Conservation (phyloP, 2,113 vertebrate genomes). For the Neolamprologus caudopunctatus region DNA sequence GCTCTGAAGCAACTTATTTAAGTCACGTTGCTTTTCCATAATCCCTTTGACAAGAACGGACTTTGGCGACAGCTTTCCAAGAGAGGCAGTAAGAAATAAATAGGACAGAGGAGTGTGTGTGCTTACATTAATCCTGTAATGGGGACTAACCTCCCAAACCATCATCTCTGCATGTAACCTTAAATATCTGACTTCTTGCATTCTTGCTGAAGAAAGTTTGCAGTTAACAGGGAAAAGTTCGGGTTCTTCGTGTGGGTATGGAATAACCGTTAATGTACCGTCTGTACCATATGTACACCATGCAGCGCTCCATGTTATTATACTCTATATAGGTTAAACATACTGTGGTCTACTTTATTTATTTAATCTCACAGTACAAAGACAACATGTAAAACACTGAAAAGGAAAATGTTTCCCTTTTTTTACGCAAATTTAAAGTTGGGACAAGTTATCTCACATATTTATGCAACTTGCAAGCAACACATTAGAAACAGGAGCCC, state of each 20-base stretch:
- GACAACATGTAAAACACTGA: neutral
- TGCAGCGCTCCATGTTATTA: neutral
- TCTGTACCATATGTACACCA: neutral
- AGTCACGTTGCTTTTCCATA: neutral
- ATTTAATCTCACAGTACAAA: neutral
- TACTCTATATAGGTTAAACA: neutral
- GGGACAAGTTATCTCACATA: too few relatives aligned
- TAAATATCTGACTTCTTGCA: neutral
- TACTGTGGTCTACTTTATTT: accelerated
- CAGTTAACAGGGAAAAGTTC: neutral
- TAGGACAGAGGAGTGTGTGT: neutral
- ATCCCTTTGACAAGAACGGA: neutral
- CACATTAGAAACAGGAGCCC: neutral
- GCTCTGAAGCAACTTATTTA: neutral
- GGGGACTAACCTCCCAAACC: neutral
- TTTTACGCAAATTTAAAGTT: neutral
- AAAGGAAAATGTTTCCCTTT: neutral
- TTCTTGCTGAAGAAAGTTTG: neutral
- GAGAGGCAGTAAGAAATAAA: neutral
- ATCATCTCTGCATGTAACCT: neutral
- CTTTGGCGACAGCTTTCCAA: neutral
- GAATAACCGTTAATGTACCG: neutral
- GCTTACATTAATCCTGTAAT: neutral
- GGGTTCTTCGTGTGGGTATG: accelerated
- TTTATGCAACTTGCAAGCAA: neutral